These are phyloP conservation scores for Ammospiza caudacuta DNA, from an alignment of 2,113 vertebrate genomes.

Conservation along the genomic window DNA sequence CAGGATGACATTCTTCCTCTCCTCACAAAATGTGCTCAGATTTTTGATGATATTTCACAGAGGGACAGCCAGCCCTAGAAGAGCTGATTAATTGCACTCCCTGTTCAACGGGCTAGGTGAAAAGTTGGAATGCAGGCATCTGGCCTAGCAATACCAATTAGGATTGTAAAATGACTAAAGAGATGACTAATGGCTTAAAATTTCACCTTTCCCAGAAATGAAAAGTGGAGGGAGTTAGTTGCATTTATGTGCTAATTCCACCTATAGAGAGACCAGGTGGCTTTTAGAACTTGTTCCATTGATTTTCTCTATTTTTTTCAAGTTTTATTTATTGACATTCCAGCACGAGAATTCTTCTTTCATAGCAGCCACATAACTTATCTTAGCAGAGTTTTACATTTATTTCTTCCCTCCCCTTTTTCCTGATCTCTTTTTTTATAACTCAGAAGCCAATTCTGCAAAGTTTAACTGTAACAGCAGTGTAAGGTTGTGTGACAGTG, in stretches of 20 bases:
- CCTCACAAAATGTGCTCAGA: neutral
- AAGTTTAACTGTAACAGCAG: neutral
- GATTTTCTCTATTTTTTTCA: neutral
- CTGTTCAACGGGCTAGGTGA: neutral
- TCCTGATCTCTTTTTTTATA: neutral
- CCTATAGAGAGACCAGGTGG: neutral
- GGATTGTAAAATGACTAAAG: neutral
- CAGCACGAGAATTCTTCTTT: neutral
- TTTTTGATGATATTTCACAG: neutral
- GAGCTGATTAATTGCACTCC: neutral
- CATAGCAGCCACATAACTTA: neutral
- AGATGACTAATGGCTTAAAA: constrained; percentile 20
- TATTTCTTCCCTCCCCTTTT: neutral
- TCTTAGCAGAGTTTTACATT: neutral
- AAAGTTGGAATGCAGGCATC: neutral
- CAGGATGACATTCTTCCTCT: neutral
- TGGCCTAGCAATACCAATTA: neutral
- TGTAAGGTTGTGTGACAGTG: neutral
- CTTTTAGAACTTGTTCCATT: neutral
- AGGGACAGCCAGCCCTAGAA: neutral
- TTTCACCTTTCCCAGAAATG: constrained; percentile 18
- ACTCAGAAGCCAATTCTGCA: neutral
- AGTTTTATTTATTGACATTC: neutral
- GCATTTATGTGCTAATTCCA: neutral
- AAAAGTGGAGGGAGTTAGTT: neutral